Percentiles rank a stretch among this genome's conserved stretches.
Evolutionary conservation across 2,797 vertebrate genomes (phyloP).

Genomic region (Toxotes lorentzi): DNA sequence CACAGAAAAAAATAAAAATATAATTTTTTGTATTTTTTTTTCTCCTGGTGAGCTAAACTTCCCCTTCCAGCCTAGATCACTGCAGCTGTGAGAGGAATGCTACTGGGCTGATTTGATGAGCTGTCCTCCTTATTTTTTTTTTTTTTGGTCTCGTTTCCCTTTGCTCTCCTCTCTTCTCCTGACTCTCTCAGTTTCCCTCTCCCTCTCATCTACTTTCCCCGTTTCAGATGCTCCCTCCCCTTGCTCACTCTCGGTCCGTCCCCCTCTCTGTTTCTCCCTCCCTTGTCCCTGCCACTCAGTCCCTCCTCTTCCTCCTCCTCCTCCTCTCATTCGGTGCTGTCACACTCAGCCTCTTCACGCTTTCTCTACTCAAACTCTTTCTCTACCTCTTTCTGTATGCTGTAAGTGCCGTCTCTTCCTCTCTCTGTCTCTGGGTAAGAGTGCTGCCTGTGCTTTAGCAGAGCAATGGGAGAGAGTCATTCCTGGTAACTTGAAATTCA

Average conservation of each 20-base stretch:
- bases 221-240: slow-evolving; percentile 64
- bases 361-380: slow-evolving; percentile 78
- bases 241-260: slow-evolving; percentile 60
- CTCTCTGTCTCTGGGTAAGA: slow-evolving; percentile 71
- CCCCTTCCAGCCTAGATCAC: slow-evolving; percentile 69
- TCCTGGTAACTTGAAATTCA: slow-evolving; percentile 76
- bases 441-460: slow-evolving; percentile 77
- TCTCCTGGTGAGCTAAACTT: slow-evolving; percentile 56
- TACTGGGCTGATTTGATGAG: slow-evolving; percentile 77
- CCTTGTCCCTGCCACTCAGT: slow-evolving; percentile 57
- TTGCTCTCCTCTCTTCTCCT: slow-evolving; percentile 60
- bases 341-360: slow-evolving; percentile 75
- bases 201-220: slow-evolving; percentile 70
- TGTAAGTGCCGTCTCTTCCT: slow-evolving; percentile 73
- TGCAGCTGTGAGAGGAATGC: slow-evolving; percentile 80
- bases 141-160: slow-evolving; percentile 33
- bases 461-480: slow-evolving; percentile 70
- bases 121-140: slow-evolving; percentile 61
- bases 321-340: slow-evolving; percentile 68
- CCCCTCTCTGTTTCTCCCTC: slow-evolving; percentile 69
- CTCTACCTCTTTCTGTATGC: slow-evolving; percentile 83
- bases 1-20: slow-evolving; percentile 19
- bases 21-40: slow-evolving; percentile 31
- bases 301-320: slow-evolving; percentile 60
- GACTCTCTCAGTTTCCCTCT: slow-evolving; percentile 73